Evolutionary conservation across 2,113 vertebrate species (phyloP).

Genomic region (Phaetusa simplex): DNA sequence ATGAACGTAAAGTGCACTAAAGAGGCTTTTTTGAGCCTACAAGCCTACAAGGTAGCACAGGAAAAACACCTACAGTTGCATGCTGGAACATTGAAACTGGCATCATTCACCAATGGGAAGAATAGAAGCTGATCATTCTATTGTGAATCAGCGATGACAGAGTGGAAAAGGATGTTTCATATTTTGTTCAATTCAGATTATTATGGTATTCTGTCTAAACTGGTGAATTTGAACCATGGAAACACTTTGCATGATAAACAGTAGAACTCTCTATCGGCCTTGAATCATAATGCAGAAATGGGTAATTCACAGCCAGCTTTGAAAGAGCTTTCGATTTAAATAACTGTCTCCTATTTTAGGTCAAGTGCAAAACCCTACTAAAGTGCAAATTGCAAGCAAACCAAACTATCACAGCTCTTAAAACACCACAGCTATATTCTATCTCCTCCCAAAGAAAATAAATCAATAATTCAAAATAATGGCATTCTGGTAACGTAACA

Average conservation of each 20-base stretch:
- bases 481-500: not conserved
- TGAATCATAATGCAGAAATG: constrained; percentile 17
- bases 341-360: not conserved
- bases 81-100: not conserved
- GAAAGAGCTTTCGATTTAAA: not conserved
- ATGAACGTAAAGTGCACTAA: not conserved
- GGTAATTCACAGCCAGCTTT: constrained; percentile 11
- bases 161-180: not conserved
- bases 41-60: not conserved
- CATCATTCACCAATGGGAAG: not conserved
- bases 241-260: constrained; percentile 24
- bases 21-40: not conserved
- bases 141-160: not conserved
- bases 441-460: not conserved
- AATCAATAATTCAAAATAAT: not conserved
- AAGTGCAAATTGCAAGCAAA: constrained; percentile 12
- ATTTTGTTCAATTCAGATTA: constrained; percentile 30
- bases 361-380: not conserved
- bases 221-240: constrained; percentile 1
- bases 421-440: not conserved
- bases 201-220: not conserved
- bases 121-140: constrained; percentile 16
- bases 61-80: not conserved
- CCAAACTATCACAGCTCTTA: not conserved
- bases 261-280: not conserved